phyloP scores from a whole-genome alignment of 1,140 invertebrate genomes.

The Drosophila bocqueti region DNA sequence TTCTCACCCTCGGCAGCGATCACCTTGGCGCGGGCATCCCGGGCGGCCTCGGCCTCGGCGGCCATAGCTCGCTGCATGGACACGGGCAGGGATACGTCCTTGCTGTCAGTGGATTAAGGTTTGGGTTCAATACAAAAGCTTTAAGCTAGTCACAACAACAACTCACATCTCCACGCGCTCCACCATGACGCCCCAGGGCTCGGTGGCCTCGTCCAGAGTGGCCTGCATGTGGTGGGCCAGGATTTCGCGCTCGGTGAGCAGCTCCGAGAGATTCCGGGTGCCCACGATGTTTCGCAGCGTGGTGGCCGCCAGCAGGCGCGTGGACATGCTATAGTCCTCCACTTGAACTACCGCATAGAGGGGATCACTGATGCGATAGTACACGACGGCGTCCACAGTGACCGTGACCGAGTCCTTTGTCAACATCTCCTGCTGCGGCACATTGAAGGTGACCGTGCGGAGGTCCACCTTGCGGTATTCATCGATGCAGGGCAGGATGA shows the following conservation, averaged over 20 bases:
- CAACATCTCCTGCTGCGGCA: conserved; percentile 90
- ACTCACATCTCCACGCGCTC: conserved; percentile 97
- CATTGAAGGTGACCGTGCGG: conserved; percentile 88
- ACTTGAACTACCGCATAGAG: conserved; percentile 92
- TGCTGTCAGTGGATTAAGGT: conserved; percentile 86
- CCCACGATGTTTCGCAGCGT: conserved; percentile 96
- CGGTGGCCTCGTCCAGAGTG: conserved; percentile 91
- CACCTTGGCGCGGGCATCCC: conserved; percentile 91
- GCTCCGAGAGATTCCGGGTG: conserved; percentile 92
- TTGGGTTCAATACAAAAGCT: not conserved
- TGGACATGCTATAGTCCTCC: conserved; percentile 92
- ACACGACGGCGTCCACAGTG: conserved; percentile 96
- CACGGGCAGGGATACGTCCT: conserved; percentile 94
- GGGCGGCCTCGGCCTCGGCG: conserved; percentile 93
- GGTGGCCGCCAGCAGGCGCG: conserved; percentile 93
- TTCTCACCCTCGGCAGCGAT: conserved; percentile 93
- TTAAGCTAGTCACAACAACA: not conserved
- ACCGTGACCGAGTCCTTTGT: conserved; percentile 97
- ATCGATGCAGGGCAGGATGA: conserved; percentile 95
- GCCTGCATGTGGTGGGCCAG: conserved; percentile 87
- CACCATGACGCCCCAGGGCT: conserved; percentile 98
- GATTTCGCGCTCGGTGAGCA: conserved; percentile 91
- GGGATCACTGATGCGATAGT: conserved; percentile 92
- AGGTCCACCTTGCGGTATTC: conserved; percentile 95
- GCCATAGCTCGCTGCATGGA: conserved; percentile 95